Percentiles rank a stretch among this genome's conserved stretches.
Conservation (phyloP, 2,797 vertebrate species). For the Adrianichthys oophorus region DNA sequence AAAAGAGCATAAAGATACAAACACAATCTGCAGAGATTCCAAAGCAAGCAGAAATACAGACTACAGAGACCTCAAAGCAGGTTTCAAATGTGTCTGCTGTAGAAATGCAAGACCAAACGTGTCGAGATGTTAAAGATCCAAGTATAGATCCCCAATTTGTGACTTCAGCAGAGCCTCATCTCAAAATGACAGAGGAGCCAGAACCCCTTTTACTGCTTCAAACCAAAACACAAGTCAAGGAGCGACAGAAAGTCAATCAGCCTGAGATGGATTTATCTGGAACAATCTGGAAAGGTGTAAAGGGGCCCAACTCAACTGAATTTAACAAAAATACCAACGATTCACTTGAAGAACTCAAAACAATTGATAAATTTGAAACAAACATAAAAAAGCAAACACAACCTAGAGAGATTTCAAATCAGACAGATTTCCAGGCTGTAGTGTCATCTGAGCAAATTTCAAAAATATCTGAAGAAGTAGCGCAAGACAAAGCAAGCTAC, state of each 20-base stretch:
- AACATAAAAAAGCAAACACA: too few relatives aligned
- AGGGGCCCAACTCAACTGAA: not conserved
- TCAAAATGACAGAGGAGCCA: slow-evolving; percentile 9
- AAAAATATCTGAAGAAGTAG: slow-evolving; percentile 1
- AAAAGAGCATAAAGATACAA: too few relatives aligned
- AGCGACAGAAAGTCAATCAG: slow-evolving; percentile 14
- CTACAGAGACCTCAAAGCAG: slow-evolving; percentile 8
- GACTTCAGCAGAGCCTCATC: slow-evolving; percentile 15
- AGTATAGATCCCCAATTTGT: not conserved
- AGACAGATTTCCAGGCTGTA: too few relatives aligned
- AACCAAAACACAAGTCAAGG: slow-evolving; percentile 14
- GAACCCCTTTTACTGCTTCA: not conserved
- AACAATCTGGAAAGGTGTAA: slow-evolving; percentile 16
- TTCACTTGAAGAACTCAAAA: not conserved
- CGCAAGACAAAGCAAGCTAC: slow-evolving; percentile 3
- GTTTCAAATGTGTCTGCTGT: slow-evolving; percentile 6
- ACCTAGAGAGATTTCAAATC: too few relatives aligned
- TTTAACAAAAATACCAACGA: not conserved
- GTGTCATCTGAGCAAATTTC: slow-evolving; percentile 15
- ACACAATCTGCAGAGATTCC: too few relatives aligned
- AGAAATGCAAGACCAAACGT: slow-evolving; percentile 9
- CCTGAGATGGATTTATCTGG: not conserved
- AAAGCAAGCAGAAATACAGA: too few relatives aligned
- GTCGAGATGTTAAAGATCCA: slow-evolving; percentile 8
- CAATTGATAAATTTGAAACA: too few relatives aligned